These are phyloP conservation scores for Todus mexicanus DNA, from an alignment of 2,797 vertebrate species.

Conservation along the genomic window DNA sequence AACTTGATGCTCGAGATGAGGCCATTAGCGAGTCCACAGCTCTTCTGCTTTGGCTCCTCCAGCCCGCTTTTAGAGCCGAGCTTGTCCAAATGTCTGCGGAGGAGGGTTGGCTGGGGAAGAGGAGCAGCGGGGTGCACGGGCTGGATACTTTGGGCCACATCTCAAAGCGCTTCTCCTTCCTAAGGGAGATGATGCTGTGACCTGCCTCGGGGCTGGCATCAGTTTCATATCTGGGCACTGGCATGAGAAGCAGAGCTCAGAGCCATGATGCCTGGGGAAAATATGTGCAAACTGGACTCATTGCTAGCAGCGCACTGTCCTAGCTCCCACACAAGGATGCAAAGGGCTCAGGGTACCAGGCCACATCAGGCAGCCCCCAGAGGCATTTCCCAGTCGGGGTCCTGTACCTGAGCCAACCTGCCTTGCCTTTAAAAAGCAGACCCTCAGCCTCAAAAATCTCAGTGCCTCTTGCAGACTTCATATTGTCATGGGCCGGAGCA, in stretches of 20 bases:
- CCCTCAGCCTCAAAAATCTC: neutral
- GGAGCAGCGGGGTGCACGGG: rapidly evolving
- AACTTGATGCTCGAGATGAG: neutral
- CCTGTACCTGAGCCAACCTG: neutral
- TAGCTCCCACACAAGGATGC: rapidly evolving
- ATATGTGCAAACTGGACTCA: neutral
- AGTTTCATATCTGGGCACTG: rapidly evolving
- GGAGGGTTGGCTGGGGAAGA: neutral
- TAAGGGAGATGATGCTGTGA: neutral
- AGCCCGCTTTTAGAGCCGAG: neutral
- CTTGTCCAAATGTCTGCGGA: neutral
- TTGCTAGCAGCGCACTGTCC: rapidly evolving
- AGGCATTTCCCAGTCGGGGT: neutral
- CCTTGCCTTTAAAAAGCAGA: neutral
- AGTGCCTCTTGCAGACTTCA: neutral
- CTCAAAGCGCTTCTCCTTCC: neutral
- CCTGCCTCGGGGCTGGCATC: neutral
- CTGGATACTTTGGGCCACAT: neutral
- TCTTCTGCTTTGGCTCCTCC: neutral
- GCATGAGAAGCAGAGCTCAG: neutral
- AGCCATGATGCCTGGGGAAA: neutral
- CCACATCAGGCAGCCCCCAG: neutral
- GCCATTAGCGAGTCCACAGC: neutral
- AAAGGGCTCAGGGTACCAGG: neutral
- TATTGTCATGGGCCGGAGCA: neutral